phyloP scores from a whole-genome alignment of 64 coral and sea anemone genomes.

The Acropora yongei region DNA sequence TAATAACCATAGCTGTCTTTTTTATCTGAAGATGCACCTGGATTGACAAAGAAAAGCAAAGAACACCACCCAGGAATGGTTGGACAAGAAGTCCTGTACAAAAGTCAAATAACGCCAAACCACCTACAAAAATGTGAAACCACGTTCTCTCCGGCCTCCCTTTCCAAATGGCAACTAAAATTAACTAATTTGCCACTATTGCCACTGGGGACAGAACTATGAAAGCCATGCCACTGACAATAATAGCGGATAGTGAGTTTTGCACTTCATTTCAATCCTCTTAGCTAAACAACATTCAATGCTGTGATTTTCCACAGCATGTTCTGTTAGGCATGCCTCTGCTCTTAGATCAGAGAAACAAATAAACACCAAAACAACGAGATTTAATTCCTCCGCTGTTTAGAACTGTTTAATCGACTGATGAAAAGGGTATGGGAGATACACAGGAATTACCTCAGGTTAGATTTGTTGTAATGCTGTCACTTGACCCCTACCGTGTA shows the following conservation, averaged over 20 bases:
- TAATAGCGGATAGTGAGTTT: background rate
- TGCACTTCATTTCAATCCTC: background rate
- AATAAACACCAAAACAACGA: no score
- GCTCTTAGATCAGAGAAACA: no score
- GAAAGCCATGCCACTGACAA: background rate
- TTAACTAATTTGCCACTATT: slow-evolving; percentile 24
- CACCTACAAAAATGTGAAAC: slow-evolving; percentile 8
- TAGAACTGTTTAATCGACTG: no score
- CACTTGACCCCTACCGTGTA: no score
- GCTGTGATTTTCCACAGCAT: background rate
- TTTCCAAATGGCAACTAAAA: slow-evolving; percentile 9
- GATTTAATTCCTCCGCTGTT: no score
- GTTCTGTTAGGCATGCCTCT: no score
- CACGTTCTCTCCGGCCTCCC: background rate
- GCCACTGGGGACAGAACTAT: background rate
- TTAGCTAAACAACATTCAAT: background rate
- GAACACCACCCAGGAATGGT: background rate
- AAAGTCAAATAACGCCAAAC: background rate
- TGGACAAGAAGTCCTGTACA: background rate
- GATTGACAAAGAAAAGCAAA: background rate
- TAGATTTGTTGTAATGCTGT: no score
- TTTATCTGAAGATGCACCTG: background rate
- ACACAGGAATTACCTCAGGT: no score
- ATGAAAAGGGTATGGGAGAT: no score
- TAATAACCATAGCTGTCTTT: background rate